Evolutionary conservation across 2,888 invertebrate genomes (phyloP), one percentile per base, ranked within the genome.

Genomic region (Eurytoma adleriae): DNA sequence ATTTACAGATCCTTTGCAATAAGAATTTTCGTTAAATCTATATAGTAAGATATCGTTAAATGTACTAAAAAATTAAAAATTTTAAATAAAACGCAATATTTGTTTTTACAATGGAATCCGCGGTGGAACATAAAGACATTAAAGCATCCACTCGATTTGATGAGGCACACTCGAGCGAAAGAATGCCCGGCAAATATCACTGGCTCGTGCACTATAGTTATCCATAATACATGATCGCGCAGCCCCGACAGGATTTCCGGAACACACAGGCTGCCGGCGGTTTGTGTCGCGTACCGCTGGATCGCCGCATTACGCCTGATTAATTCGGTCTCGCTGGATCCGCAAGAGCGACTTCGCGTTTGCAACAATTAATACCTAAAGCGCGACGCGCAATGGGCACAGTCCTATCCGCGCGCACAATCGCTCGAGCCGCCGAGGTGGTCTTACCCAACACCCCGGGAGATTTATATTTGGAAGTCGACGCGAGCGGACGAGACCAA

Each of bases 281-380:
- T 3, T 3, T 2, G 50, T 67, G 40, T 57, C 7, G 66, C 18
- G 16, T 30, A 64, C 64, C 50, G 64, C 52, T 66, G 52, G 73
- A 54, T 78, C 68, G 48, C 54, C 61, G 24, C 24, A 73, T 68
- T 78, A 68, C 50, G 24, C 56, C 62, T 61, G 69, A 73, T 78
- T 66, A 71, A 85, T 86, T 84, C 84, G 79, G 83, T 82, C 84
- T 80, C 79, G 77, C 24, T 82, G 80, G 81, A 86, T 86, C 85
- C 84, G 84, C 84, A 76, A 82, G 77, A 80, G 80, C 82, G 83
- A 84, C 82, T 82, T 83, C 68, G 84, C 84, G 85, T 86, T 84
- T 83, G 85, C 85, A 86, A 86, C 86, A 86, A 87, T 86, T 85
- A 86, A 86, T 86, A 86, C 16, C 30, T 48, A 20, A 20, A 78